Base-by-base conservation (phyloP, 2,113 vertebrate species). In the Lasiurus cinereus region DNA sequence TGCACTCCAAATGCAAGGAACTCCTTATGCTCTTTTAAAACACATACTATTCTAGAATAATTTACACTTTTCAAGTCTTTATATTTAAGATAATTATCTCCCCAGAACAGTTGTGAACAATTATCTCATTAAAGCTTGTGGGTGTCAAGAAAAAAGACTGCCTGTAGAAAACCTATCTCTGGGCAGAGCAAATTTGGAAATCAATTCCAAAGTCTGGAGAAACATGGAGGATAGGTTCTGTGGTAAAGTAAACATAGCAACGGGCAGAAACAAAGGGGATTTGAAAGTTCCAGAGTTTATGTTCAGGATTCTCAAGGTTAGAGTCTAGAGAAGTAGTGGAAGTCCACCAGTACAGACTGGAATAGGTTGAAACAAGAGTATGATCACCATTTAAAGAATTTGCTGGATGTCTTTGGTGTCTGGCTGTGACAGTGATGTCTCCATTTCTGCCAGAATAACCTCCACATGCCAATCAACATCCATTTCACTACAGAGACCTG, bases 181-280 rank as follows among this genome's bases (percentile, higher is more conserved):
- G 78, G 22, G 9, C 13, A 93, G 14, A 91, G 79, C 24, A 95
- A 90, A 93, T 80, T 5, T 78, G 46, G 59, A 48, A 70, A 67
- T 90, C n/a, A 73, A 33, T 64, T 92, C 89, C 62, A 14, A 89
- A 95, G 48, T 43, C 24, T 73, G 15, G 84, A 82, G 39, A 73
- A 80, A 64, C 16, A 64, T 7, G 56, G 31, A 83, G 22, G 18
- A 48, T 4, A 80, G 1, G 8, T 70, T 78, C 39, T 70, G 48
- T 46, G 22, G 31, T n/a, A 80, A 79, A 54, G 33, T 52, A 88
- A 70, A 83, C 73, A 90, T 5, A 56, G 14, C 59, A 85, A 62
- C 14, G n/a, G 21, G 22, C 29, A 88, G 39, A 76, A 83, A 89
- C 4, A 48, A 0, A n/a, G n/a, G 11, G 56, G 86, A 83, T 54